phyloP scores from a whole-genome alignment of 1,140 invertebrate genomes.

The Pomacea maculata region DNA sequence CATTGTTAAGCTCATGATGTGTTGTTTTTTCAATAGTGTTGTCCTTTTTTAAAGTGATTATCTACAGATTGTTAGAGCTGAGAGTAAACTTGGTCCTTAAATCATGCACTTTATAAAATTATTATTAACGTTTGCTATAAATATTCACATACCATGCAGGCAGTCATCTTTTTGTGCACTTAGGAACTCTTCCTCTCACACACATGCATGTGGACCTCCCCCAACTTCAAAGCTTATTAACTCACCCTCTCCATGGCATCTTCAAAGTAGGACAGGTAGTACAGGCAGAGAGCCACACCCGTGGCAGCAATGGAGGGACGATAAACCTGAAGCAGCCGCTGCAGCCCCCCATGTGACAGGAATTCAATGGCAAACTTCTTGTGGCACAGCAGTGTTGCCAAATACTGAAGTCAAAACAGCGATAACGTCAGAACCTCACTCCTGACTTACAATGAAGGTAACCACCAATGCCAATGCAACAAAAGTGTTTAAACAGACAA shows the following conservation, averaged over 20 bases:
- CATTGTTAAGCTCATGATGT: too few species aligned
- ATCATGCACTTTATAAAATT: too few species aligned
- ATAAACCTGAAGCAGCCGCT: slow-evolving; percentile 86
- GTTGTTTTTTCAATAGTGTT: too few species aligned
- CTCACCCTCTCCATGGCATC: slow-evolving; percentile 90
- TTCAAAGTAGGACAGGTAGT: slow-evolving; percentile 96
- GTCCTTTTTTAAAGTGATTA: too few species aligned
- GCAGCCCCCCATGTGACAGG: slow-evolving; percentile 82
- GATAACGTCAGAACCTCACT: too few species aligned
- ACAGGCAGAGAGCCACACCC: slow-evolving; percentile 94
- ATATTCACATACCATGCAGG: not conserved
- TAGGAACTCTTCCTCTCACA: not conserved
- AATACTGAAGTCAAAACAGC: slow-evolving; percentile 74
- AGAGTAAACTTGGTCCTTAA: too few species aligned
- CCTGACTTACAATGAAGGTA: too few species aligned
- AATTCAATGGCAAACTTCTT: slow-evolving; percentile 98
- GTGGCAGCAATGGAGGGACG: slow-evolving; percentile 93
- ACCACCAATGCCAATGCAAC: too few species aligned
- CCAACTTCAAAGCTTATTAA: not conserved
- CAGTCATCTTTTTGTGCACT: too few species aligned
- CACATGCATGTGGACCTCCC: not conserved
- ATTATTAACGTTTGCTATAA: too few species aligned
- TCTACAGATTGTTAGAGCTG: too few species aligned
- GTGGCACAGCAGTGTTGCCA: slow-evolving; percentile 92
- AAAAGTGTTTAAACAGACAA: too few species aligned